Percentiles rank a stretch among this genome's conserved stretches.
phyloP scores from a whole-genome alignment of 2,797 vertebrate genomes.

The Muraenolepis orangiensis region DNA sequence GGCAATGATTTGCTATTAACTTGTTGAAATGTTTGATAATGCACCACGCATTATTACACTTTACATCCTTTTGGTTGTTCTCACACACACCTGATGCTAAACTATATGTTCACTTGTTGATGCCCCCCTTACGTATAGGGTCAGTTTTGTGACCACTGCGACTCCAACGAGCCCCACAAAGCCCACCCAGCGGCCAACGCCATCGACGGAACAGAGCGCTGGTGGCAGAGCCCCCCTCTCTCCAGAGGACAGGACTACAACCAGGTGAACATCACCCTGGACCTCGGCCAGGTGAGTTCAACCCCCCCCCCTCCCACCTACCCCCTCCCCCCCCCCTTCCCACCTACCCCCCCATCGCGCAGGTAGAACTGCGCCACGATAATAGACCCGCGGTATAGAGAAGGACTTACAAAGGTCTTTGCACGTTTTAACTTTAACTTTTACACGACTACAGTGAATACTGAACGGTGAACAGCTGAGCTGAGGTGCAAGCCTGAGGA shows the following conservation, averaged over 20 bases:
- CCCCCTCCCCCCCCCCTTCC: not conserved
- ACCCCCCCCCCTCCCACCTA: not conserved
- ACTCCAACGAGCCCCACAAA: slow-evolving; percentile 78
- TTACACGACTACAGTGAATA: not conserved
- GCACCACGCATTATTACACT: no score
- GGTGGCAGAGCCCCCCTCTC: slow-evolving; percentile 97
- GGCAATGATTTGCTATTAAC: not conserved
- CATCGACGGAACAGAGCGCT: slow-evolving; percentile 87
- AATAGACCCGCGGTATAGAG: not conserved
- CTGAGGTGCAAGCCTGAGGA: not conserved
- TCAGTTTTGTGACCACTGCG: slow-evolving; percentile 89
- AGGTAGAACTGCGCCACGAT: not conserved
- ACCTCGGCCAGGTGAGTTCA: slow-evolving; percentile 89
- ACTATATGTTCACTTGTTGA: slow-evolving; percentile 11
- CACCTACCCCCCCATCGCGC: not conserved
- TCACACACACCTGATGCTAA: slow-evolving; percentile 4
- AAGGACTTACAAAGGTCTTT: no score
- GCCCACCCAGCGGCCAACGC: slow-evolving; percentile 82
- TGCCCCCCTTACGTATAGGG: slow-evolving; percentile 73
- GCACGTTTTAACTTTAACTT: not conserved
- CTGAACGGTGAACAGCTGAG: not conserved
- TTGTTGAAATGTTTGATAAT: not conserved
- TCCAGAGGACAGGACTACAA: slow-evolving; percentile 84
- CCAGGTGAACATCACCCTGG: slow-evolving; percentile 86
- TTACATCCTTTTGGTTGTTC: not conserved